Percentiles rank a stretch among this genome's conserved stretches.
Conservation (phyloP, 2,797 vertebrate species). For the Etheostoma perlongum region DNA sequence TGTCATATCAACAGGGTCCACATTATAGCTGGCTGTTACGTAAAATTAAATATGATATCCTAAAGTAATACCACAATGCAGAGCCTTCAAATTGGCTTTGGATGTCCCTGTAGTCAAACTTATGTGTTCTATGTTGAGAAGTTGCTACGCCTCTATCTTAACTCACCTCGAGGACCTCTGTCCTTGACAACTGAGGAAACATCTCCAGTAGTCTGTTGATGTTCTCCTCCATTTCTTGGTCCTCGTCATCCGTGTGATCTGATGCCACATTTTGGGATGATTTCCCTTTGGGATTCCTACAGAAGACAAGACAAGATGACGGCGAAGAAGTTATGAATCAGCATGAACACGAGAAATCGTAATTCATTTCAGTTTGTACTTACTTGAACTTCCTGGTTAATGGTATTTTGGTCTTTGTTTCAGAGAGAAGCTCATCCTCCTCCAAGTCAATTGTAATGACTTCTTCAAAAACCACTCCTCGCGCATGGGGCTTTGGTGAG, state of each 20-base stretch:
- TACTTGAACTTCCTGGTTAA: slow-evolving; percentile 60
- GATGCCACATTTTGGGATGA: slow-evolving; percentile 1
- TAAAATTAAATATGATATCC: background rate
- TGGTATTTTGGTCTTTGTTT: slow-evolving; percentile 50
- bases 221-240: slow-evolving; percentile 79
- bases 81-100: background rate
- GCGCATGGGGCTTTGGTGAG: slow-evolving; percentile 52
- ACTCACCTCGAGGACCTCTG: slow-evolving; percentile 84
- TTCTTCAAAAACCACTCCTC: slow-evolving; percentile 79
- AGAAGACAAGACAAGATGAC: background rate
- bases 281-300: slow-evolving; percentile 54
- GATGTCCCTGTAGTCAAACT: background rate
- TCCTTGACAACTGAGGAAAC: slow-evolving; percentile 87
- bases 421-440: slow-evolving; percentile 59
- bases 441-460: slow-evolving; percentile 56
- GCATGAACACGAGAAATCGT: background rate
- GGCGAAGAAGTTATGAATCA: background rate
- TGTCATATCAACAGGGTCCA: background rate
- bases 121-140: background rate
- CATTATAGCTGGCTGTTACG: background rate
- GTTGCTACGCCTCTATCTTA: background rate
- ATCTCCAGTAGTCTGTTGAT: slow-evolving; percentile 84
- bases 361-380: slow-evolving; percentile 15
- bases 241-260: slow-evolving; percentile 64
- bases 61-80: background rate